Percentiles rank a stretch among this genome's conserved stretches.
These are phyloP conservation scores for Oxyteleia sp. DNA, from an alignment of 2,888 invertebrate species.

Conservation along the genomic window DNA sequence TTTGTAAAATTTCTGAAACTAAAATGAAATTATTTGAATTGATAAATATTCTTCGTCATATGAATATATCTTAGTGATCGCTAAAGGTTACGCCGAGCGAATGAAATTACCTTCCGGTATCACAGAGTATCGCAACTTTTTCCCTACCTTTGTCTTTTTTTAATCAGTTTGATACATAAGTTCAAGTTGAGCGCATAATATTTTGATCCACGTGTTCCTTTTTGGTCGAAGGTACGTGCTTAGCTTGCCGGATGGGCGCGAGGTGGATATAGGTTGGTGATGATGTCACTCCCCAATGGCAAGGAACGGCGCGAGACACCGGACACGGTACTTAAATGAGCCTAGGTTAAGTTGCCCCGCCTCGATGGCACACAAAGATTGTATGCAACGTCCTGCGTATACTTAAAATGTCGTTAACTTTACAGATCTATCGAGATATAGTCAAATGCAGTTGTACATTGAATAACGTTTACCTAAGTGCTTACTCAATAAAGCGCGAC, in stretches of 20 bases:
- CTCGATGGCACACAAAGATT: conserved; percentile 85
- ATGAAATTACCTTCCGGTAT: conserved; percentile 25
- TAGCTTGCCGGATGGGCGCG: conserved; percentile 74
- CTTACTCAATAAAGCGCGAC: conserved; percentile 38
- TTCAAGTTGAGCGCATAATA: conserved; percentile 82
- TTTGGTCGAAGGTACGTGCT: conserved; percentile 79
- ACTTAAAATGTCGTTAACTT: conserved; percentile 83
- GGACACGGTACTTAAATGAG: conserved; percentile 80
- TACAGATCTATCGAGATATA: conserved; percentile 82
- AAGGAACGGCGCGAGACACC: conserved; percentile 76
- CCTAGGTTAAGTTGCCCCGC: conserved; percentile 84
- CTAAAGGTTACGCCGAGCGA: conserved; percentile 1
- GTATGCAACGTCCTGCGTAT: conserved; percentile 81
- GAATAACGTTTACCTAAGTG: conserved; percentile 39
- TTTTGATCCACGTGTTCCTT: conserved; percentile 82
- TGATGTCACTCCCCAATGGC: conserved; percentile 82
- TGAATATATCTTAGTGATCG: no score
- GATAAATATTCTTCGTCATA: not conserved
- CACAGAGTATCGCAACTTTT: conserved; percentile 10
- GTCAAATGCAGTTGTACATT: conserved; percentile 47
- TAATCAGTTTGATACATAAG: conserved; percentile 81
- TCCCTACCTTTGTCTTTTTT: conserved; percentile 12
- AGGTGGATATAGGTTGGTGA: conserved; percentile 82
- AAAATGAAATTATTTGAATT: conserved; percentile 61
- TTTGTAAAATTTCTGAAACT: no score